phyloP scores from a whole-genome alignment of 2,113 vertebrate genomes.

The Motacilla alba region DNA sequence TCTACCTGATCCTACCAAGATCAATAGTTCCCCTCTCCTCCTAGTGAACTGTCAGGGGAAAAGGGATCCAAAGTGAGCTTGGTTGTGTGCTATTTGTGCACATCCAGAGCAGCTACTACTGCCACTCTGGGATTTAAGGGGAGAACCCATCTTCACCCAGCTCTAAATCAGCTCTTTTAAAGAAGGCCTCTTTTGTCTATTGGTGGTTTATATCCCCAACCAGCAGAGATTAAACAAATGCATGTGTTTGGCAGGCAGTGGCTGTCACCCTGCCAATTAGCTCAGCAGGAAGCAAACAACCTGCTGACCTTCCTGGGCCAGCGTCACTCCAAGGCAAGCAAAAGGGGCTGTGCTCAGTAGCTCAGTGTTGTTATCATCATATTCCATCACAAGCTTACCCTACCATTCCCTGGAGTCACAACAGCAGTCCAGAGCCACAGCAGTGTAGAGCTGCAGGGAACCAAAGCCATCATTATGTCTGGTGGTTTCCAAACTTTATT shows the following conservation, averaged over 20 bases:
- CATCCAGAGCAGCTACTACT: neutral
- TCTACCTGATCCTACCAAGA: neutral
- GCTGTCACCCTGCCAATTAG: conserved; percentile 36
- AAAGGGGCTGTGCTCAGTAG: neutral
- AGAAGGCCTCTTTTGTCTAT: neutral
- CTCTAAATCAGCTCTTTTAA: neutral
- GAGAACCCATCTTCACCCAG: neutral
- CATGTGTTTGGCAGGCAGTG: conserved; percentile 14
- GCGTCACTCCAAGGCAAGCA: neutral
- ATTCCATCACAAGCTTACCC: neutral
- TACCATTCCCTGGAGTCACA: neutral
- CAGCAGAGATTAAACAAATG: conserved; percentile 6
- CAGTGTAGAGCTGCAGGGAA: neutral
- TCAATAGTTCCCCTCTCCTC: neutral
- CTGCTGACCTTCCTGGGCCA: conserved; percentile 17
- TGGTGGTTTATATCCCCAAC: neutral
- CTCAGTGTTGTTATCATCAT: neutral
- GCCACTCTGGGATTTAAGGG: neutral
- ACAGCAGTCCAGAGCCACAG: neutral
- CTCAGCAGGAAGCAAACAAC: conserved; percentile 46
- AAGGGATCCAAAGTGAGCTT: neutral
- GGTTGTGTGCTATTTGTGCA: neutral
- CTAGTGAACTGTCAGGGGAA: neutral
- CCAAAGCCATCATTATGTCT: neutral
- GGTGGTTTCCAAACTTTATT: neutral